These are phyloP conservation scores for Crossaster papposus DNA, from an alignment of 53 echinoderm and acorn worm genomes.

Conservation along the genomic window DNA sequence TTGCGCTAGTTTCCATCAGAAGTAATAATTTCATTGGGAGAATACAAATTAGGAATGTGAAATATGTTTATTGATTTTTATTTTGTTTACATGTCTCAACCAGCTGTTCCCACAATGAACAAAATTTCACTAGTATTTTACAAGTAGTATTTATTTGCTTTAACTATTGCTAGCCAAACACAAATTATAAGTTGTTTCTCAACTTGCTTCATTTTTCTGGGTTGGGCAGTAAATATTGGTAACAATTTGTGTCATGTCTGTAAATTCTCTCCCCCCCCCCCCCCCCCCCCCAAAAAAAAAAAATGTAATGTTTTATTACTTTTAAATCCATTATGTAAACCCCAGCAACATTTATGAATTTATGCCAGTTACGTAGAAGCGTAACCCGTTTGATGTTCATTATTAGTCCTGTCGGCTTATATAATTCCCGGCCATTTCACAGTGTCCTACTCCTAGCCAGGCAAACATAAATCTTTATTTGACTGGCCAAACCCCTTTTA, in stretches of 20 bases:
- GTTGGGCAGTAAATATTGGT: too few species aligned
- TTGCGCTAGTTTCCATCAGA: neutral
- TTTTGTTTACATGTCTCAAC: neutral
- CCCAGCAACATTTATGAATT: neutral
- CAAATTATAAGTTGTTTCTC: neutral
- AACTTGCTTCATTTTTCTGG: neutral
- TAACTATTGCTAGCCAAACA: neutral
- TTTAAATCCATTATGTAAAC: neutral
- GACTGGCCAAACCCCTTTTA: neutral
- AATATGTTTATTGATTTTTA: neutral
- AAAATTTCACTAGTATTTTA: neutral
- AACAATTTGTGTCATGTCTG: too few species aligned
- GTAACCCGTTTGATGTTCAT: neutral
- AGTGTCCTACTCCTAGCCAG: too few species aligned
- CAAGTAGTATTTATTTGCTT: neutral
- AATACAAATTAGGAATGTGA: neutral
- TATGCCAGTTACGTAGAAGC: too few species aligned
- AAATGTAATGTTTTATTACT: neutral
- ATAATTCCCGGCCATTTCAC: neutral
- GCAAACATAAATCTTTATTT: constrained; percentile 2
- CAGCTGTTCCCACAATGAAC: neutral
- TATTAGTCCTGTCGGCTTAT: neutral
- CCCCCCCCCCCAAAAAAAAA: too few species aligned
- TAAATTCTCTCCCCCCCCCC: too few species aligned
- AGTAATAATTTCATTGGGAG: neutral